Evolutionary conservation across 1,140 invertebrate species (phyloP), one percentile per base, ranked within the genome.

Genomic region (Hydropsyche tenuis): DNA sequence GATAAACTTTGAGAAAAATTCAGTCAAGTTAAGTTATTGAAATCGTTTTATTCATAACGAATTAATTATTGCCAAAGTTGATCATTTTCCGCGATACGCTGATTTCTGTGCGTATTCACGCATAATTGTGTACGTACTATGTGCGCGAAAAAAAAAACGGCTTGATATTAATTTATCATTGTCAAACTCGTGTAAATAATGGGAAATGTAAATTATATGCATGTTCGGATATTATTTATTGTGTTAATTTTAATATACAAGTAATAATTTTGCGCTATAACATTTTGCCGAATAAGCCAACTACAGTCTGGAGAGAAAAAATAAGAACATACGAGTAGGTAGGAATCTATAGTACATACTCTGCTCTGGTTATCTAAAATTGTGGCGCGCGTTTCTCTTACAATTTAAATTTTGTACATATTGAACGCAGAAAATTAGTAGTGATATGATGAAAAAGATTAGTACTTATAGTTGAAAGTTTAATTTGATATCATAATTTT

Each of bases 281-380:
- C 64, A 60, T 77, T 77, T 74, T 77, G 25, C 23, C 27, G 27
- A 74, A 74, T 18, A n/a, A 74, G 16, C 53, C 68, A 60, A 45
- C 27, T 68, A 71, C 69, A 72, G 75, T 77, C 75, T 77, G 73
- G 69, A 69, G 75, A 77, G 75, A 74, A 74, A 77, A 77, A 77
- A 77, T 46, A 56, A 70, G 68, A 56, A 70, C 68, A 22, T 56
- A 45, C 68, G 23, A 70, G 51, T 70, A 70, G 68, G 68, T 70
- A 30, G 48, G n/a, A 16, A 56, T 70, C 48, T 60, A 70, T 70
- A 70, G 68, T n/a, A 27, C 16, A 46, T 14, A 43, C 68, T 27
- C 11, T 11, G 30, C 68, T 37, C 30, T 7, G 27, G 1, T 14
- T 20, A 6, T 56, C 7, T 42, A 6, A 70, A 70, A 70, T 4